A percentile compares a stretch with the other conserved stretches of the same genome.
Evolutionary conservation across 2,113 vertebrate species (phyloP).

Genomic region (Agapornis roseicollis): DNA sequence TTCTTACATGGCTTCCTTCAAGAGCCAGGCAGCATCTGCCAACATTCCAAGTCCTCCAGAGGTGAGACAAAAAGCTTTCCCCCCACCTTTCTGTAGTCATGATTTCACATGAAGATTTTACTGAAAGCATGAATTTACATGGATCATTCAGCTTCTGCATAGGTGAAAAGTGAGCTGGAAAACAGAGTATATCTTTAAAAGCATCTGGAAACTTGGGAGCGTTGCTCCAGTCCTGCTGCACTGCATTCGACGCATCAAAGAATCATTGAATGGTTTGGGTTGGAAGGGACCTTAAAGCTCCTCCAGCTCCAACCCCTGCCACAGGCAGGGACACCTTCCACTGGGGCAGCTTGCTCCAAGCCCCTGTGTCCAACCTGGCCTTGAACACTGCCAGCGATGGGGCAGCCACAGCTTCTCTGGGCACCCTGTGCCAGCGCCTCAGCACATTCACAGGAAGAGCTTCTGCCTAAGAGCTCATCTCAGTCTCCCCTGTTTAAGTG

Average conservation of each 20-base stretch:
- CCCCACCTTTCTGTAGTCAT: neutral
- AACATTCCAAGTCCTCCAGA: neutral
- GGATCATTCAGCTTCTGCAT: neutral
- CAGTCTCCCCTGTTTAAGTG: neutral
- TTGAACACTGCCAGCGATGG: no score
- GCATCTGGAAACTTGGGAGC: neutral
- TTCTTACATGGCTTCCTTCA: neutral
- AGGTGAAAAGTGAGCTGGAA: neutral
- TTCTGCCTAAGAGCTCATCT: neutral
- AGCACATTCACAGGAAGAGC: neutral
- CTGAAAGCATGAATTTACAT: neutral
- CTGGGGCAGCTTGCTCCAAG: neutral
- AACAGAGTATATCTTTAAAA: neutral
- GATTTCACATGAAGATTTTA: neutral
- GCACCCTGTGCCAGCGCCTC: neutral
- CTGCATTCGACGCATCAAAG: neutral
- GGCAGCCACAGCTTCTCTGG: neutral
- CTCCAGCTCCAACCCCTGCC: neutral
- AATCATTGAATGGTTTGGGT: neutral
- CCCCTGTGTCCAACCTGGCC: neutral
- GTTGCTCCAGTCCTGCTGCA: fast-evolving
- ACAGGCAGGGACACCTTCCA: neutral
- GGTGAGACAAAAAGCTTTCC: neutral
- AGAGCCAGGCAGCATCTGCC: neutral
- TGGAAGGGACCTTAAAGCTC: neutral